A percentile compares a stretch with the other conserved stretches of the same genome.
phyloP scores from a whole-genome alignment of 2,888 invertebrate species.

The Xestoiulus laeticollis region DNA sequence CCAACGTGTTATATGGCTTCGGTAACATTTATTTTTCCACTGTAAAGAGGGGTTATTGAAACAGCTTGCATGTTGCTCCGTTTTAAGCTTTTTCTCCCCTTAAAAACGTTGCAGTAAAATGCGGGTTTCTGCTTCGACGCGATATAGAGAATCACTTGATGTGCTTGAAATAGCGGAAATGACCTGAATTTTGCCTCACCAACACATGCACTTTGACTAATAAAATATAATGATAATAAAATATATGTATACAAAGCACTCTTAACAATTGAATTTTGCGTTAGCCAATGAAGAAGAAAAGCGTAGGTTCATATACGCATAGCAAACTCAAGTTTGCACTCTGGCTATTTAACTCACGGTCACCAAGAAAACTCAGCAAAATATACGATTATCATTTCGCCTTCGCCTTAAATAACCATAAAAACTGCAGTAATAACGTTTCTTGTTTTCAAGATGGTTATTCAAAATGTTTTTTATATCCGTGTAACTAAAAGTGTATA shows the following conservation, averaged over 20 bases:
- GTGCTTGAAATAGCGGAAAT: slow-evolving; percentile 31
- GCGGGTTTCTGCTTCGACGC: slow-evolving; percentile 3
- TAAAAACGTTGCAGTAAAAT: not conserved
- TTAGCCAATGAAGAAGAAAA: not conserved
- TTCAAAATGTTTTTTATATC: too few species aligned
- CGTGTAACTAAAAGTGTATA: too few species aligned
- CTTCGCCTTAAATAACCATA: not conserved
- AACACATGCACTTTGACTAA: slow-evolving; percentile 15
- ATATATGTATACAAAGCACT: not conserved
- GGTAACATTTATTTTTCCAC: not conserved
- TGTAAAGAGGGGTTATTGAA: not conserved
- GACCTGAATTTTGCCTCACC: slow-evolving; percentile 7
- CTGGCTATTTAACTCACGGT: not conserved
- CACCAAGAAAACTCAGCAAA: not conserved
- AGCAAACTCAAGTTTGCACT: not conserved
- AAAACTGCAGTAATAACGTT: not conserved
- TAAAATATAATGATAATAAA: slow-evolving; percentile 34
- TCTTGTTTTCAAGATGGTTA: not conserved
- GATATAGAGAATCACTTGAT: slow-evolving; percentile 13
- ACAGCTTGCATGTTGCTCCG: not conserved
- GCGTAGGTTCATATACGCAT: not conserved
- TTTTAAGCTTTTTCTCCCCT: not conserved
- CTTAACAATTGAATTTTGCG: slow-evolving; percentile 21
- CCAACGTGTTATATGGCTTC: not conserved
- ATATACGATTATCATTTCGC: not conserved